Conservation (phyloP, 1,140 invertebrate genomes). For the Amphibalanus amphitrite region DNA sequence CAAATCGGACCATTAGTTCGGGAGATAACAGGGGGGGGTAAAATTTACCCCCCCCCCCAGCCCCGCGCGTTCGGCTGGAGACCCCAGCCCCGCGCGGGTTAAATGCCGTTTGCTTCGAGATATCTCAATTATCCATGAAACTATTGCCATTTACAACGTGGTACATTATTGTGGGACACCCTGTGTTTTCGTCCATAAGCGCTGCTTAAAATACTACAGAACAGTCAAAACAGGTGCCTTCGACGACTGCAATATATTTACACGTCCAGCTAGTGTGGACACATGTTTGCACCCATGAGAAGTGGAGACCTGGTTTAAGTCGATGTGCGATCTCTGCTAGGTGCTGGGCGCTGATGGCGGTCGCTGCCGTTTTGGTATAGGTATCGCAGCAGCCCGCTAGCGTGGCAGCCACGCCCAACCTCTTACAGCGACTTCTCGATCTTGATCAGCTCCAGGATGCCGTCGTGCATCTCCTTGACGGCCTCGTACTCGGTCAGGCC, state of each 20-base stretch:
- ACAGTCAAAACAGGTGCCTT: background rate
- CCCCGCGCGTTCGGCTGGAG: no score
- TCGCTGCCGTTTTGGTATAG: background rate
- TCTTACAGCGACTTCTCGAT: constrained; percentile 27
- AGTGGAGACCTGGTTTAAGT: background rate
- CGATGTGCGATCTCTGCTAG: background rate
- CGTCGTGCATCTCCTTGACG: constrained; percentile 69
- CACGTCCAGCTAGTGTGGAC: background rate
- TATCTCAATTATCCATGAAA: no score
- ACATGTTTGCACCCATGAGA: background rate
- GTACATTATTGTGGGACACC: no score
- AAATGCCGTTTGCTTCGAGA: no score
- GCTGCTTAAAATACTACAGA: no score
- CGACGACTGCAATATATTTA: background rate
- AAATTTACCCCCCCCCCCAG: no score
- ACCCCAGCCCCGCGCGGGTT: no score
- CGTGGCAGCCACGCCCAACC: background rate
- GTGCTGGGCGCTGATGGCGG: background rate
- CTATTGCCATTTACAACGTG: no score
- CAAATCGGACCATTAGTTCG: no score
- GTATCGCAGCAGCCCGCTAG: background rate
- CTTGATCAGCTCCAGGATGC: constrained; percentile 50
- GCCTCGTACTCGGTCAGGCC: constrained; percentile 59
- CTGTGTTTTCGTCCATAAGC: no score
- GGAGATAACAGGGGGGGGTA: no score